A percentile compares a stretch with the other conserved stretches of the same genome.
Evolutionary conservation across 2,797 vertebrate species (phyloP).

Genomic region (Diglossa cyanea): DNA sequence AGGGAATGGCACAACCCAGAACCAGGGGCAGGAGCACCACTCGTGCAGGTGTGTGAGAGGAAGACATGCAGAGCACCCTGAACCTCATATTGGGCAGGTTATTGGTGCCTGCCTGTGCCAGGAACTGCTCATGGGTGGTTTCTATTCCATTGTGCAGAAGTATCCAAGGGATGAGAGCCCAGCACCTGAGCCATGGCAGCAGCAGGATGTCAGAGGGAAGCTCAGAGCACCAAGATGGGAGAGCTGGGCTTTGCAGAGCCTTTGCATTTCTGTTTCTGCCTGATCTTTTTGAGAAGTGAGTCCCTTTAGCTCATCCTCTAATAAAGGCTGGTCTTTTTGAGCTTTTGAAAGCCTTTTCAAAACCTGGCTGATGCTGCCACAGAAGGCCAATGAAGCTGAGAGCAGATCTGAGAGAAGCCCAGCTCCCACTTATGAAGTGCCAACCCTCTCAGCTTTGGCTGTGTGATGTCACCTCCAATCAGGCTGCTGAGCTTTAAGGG

Average conservation of each 20-base stretch:
- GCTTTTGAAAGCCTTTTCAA: neutral
- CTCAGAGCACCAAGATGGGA: neutral
- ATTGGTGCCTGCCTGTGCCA: neutral
- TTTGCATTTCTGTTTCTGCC: neutral
- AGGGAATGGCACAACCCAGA: neutral
- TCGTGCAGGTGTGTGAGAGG: neutral
- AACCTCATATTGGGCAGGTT: rapidly evolving
- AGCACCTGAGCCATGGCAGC: rapidly evolving
- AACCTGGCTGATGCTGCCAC: neutral
- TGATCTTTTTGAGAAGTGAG: neutral
- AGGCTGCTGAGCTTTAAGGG: neutral
- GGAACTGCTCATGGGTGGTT: rapidly evolving
- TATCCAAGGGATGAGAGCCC: neutral
- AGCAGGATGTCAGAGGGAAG: neutral
- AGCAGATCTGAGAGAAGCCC: neutral
- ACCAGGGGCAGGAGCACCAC: neutral
- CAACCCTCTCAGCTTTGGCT: neutral
- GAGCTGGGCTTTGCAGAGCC: neutral
- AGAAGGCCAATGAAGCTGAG: neutral
- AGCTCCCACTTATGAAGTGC: neutral
- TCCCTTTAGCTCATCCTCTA: neutral
- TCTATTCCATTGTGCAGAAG: neutral
- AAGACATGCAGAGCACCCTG: rapidly evolving
- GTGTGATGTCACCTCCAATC: neutral
- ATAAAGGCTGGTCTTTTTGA: neutral